A percentile compares a stretch with the other conserved stretches of the same genome.
These are phyloP conservation scores for Piezodorus guildinii DNA, from an alignment of 1,140 invertebrate species.

Conservation along the genomic window DNA sequence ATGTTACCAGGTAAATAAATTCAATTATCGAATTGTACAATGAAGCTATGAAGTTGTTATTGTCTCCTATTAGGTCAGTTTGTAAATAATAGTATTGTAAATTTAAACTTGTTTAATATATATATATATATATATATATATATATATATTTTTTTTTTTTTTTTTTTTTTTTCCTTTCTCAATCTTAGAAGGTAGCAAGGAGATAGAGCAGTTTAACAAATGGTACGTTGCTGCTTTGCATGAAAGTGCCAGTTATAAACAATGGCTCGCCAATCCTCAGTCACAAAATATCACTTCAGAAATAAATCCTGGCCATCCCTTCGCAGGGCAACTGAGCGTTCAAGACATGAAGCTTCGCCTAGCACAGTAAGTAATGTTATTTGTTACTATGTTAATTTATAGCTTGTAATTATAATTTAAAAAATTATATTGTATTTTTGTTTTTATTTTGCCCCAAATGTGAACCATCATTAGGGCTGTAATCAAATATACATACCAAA, in stretches of 20 bases:
- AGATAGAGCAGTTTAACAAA: constrained; percentile 79
- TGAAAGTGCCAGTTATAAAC: constrained; percentile 75
- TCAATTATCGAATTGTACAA: background rate
- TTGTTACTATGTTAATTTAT: background rate
- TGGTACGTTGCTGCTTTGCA: constrained; percentile 77
- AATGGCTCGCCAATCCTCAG: constrained; percentile 52
- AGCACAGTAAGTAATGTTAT: constrained; percentile 61
- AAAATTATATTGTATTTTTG: too few relatives aligned
- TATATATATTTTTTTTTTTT: too few relatives aligned
- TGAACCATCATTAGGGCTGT: too few relatives aligned
- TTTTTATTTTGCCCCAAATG: too few relatives aligned
- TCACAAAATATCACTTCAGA: constrained; percentile 48
- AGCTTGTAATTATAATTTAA: too few relatives aligned
- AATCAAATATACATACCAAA: too few relatives aligned
- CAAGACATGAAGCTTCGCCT: constrained; percentile 87
- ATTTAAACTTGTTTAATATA: too few relatives aligned
- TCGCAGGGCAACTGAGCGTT: constrained; percentile 81
- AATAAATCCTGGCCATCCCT: constrained; percentile 71
- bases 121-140: too few relatives aligned
- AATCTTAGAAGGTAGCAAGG: constrained; percentile 52
- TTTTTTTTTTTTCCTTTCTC: background rate
- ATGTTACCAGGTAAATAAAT: constrained; percentile 51
- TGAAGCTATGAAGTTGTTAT: too few relatives aligned
- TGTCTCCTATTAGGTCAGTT: too few relatives aligned
- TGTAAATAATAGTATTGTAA: too few relatives aligned